These are phyloP conservation scores for Drosophila picticornis DNA, from an alignment of 2,888 invertebrate genomes.

Conservation along the genomic window DNA sequence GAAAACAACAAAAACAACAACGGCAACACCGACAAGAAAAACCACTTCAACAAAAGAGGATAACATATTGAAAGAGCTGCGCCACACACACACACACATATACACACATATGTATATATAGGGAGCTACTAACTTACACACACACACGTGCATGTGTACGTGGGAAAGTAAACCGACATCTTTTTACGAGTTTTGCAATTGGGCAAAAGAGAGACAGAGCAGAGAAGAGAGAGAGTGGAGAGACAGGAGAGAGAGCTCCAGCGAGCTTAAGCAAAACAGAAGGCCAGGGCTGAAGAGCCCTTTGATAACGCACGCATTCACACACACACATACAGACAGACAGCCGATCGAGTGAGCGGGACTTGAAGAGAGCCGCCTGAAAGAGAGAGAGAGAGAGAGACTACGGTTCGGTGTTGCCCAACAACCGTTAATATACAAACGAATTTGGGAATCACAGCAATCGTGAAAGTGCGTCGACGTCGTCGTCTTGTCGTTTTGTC, in stretches of 20 bases:
- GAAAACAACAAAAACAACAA: conserved; percentile 32
- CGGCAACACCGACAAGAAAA: conserved; percentile 73
- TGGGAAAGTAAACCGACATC: conserved; percentile 81
- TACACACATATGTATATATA: conserved; percentile 27
- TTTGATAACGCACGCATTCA: conserved; percentile 62
- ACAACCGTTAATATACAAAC: conserved; percentile 47
- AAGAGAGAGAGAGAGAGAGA: conserved; percentile 15
- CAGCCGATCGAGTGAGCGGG: conserved; percentile 26
- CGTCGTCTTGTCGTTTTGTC: conserved; percentile 10
- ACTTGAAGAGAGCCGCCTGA: conserved; percentile 19
- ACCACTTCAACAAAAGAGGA: conserved; percentile 82
- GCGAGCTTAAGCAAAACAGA: conserved; percentile 33
- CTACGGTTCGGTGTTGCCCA: conserved; percentile 41
- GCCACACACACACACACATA: conserved; percentile 29
- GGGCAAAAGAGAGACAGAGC: conserved; percentile 27
- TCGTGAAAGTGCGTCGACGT: conserved; percentile 69
- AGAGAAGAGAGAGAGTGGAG: conserved; percentile 5
- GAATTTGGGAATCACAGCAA: conserved; percentile 64
- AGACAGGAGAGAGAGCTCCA: conserved; percentile 10
- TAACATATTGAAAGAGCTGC: conserved; percentile 78
- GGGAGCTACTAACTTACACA: conserved; percentile 46
- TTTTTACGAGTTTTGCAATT: conserved; percentile 79
- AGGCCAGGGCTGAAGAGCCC: conserved; percentile 61
- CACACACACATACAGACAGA: conserved; percentile 22
- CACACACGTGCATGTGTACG: conserved; percentile 49